phyloP scores from a whole-genome alignment of 2,797 vertebrate species.

The Cyprinella venusta region DNA sequence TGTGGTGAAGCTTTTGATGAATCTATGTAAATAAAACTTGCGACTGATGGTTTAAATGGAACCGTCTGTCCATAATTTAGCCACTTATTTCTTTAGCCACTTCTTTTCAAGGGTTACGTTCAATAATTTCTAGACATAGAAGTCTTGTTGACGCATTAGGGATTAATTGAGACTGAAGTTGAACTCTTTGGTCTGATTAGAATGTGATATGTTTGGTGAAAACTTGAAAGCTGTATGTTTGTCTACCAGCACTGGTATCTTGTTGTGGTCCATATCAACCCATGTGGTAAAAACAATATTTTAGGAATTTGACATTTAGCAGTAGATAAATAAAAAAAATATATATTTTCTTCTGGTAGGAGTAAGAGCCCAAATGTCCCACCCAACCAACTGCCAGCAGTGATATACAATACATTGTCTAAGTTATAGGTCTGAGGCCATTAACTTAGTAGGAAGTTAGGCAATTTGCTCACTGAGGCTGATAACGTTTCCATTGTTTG shows the following conservation, averaged over 20 bases:
- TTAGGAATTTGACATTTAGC: neutral
- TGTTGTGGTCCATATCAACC: neutral
- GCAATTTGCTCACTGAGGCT: neutral
- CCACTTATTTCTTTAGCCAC: neutral
- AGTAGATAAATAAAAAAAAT: neutral
- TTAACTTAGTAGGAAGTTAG: constrained; percentile 1
- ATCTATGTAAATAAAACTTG: neutral
- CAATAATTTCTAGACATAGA: neutral
- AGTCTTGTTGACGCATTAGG: neutral
- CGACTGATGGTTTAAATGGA: neutral
- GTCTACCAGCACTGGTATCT: neutral
- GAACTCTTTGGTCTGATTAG: neutral
- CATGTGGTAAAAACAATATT: neutral
- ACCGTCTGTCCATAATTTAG: neutral
- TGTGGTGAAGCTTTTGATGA: neutral
- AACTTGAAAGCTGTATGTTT: neutral
- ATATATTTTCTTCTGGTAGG: too few relatives aligned
- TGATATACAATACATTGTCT: neutral
- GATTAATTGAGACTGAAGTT: neutral
- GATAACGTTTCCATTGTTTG: neutral
- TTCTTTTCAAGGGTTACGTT: neutral
- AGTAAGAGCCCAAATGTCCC: neutral
- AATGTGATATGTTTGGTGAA: neutral
- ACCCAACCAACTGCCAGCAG: neutral
- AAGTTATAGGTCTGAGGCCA: neutral